These are phyloP conservation scores for Phlogophora meticulosa DNA, from an alignment of 2,888 invertebrate species.

Conservation along the genomic window DNA sequence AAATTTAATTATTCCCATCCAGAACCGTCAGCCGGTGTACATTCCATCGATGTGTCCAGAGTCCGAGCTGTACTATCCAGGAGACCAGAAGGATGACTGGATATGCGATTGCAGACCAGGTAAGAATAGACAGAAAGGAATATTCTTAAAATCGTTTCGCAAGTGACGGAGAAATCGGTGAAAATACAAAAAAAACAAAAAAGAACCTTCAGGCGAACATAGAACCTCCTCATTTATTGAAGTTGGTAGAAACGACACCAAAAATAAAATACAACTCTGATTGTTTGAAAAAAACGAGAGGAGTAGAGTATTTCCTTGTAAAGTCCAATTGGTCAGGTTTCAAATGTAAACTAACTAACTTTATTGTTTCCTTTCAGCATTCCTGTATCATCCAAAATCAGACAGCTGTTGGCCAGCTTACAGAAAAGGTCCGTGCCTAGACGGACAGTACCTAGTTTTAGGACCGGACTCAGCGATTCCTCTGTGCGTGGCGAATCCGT, in stretches of 20 bases:
- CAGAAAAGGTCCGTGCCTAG: slow-evolving; percentile 92
- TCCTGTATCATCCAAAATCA: slow-evolving; percentile 91
- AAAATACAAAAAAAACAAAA: too few species aligned
- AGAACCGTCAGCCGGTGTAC: slow-evolving; percentile 91
- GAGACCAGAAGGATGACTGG: slow-evolving; percentile 92
- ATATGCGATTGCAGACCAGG: slow-evolving; percentile 92
- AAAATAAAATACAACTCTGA: too few species aligned
- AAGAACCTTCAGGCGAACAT: too few species aligned
- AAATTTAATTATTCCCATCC: slow-evolving; percentile 34
- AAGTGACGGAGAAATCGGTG: too few species aligned
- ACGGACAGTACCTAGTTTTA: slow-evolving; percentile 90
- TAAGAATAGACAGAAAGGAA: neutral
- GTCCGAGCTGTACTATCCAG: slow-evolving; percentile 93
- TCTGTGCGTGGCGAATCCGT: slow-evolving; percentile 92
- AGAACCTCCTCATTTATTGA: too few species aligned
- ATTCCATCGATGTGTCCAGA: slow-evolving; percentile 91
- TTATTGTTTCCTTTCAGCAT: slow-evolving; percentile 80
- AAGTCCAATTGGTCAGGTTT: neutral
- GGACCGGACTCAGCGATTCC: slow-evolving; percentile 89
- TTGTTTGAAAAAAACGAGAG: neutral
- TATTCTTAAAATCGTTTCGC: too few species aligned
- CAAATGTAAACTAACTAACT: neutral
- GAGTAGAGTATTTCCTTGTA: neutral
- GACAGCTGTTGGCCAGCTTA: slow-evolving; percentile 92
- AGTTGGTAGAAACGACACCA: too few species aligned